Evolutionary conservation across 2,797 vertebrate genomes (phyloP).

Genomic region (Sandelia bainsii): DNA sequence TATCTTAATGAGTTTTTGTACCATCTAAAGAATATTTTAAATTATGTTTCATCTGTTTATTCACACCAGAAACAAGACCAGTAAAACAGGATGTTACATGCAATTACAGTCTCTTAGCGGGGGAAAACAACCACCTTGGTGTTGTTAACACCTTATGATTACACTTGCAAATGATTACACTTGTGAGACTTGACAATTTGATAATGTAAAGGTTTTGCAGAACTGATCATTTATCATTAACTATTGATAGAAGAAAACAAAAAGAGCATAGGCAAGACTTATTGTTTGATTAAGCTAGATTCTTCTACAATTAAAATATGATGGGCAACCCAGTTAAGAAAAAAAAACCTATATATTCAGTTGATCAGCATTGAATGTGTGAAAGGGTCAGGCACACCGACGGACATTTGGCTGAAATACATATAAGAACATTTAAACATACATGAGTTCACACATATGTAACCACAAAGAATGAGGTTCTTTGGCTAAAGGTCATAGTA

Average conservation of each 20-base stretch:
- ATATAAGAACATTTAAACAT: slow-evolving; percentile 39
- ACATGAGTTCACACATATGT: slow-evolving; percentile 35
- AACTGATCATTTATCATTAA: not conserved
- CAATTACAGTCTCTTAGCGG: slow-evolving; percentile 16
- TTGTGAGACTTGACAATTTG: slow-evolving; percentile 1
- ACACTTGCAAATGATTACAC: not conserved
- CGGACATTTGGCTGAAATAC: slow-evolving; percentile 25
- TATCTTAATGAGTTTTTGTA: slow-evolving; percentile 30
- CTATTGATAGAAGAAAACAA: slow-evolving; percentile 3
- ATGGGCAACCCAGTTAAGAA: slow-evolving; percentile 24
- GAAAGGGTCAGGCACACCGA: slow-evolving; percentile 13
- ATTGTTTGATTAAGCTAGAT: no score
- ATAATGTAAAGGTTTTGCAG: slow-evolving; percentile 31
- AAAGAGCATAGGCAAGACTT: not conserved
- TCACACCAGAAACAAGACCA: slow-evolving; percentile 18
- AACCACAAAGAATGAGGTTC: slow-evolving; percentile 57
- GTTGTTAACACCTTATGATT: slow-evolving; percentile 22
- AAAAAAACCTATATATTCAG: slow-evolving; percentile 10
- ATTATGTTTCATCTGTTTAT: slow-evolving; percentile 24
- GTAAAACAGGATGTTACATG: slow-evolving; percentile 15
- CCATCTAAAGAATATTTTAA: slow-evolving; percentile 26
- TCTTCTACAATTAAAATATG: not conserved
- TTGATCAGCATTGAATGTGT: slow-evolving; percentile 21
- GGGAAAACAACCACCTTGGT: slow-evolving; percentile 16
- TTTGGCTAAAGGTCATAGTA: slow-evolving; percentile 79